Conservation (phyloP, 1,140 invertebrate genomes). For the Cecropterus lyciades region DNA sequence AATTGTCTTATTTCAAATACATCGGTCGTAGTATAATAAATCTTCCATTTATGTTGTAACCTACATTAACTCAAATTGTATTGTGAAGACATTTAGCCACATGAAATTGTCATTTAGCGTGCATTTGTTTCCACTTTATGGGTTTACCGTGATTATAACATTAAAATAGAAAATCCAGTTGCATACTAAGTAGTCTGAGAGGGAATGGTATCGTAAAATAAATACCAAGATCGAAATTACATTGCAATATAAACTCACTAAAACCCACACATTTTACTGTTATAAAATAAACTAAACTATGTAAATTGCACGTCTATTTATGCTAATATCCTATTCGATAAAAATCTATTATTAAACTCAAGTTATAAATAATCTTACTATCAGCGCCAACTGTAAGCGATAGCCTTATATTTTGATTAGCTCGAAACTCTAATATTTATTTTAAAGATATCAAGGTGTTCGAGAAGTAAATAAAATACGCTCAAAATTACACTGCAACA, state of each 20-base stretch:
- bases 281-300: constrained; percentile 21
- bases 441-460: background rate
- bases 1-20: background rate
- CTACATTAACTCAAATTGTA: constrained; percentile 16
- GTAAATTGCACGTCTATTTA: constrained; percentile 20
- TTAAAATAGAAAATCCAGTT: constrained; percentile 26
- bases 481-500: constrained; percentile 10
- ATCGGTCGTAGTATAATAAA: constrained; percentile 15
- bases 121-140: constrained; percentile 24
- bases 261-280: constrained; percentile 20
- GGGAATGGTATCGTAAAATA: constrained; percentile 18
- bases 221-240: constrained; percentile 22
- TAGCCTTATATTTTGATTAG: background rate
- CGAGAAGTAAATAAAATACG: constrained; percentile 11
- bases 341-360: background rate
- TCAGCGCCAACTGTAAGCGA: background rate
- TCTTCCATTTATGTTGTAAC: constrained; percentile 18
- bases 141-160: constrained; percentile 33
- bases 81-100: constrained; percentile 23
- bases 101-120: constrained; percentile 27
- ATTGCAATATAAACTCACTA: constrained; percentile 25
- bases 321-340: constrained; percentile 17
- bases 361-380: background rate
- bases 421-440: background rate
- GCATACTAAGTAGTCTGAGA: constrained; percentile 28